Evolutionary conservation across 1,140 invertebrate species (phyloP).

Genomic region (Drosophila trapezifrons): DNA sequence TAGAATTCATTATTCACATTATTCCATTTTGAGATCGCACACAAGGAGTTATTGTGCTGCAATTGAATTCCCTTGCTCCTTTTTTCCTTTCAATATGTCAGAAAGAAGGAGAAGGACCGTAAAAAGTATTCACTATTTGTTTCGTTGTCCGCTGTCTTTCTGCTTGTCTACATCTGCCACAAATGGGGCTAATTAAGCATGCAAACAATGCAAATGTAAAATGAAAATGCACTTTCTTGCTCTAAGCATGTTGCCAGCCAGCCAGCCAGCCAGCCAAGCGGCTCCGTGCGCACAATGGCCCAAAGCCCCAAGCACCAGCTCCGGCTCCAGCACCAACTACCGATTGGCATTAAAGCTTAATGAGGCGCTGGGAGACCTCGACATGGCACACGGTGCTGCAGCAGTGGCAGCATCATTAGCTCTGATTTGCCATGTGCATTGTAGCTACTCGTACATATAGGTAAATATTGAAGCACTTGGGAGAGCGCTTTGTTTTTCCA

Average conservation of each 20-base stretch:
- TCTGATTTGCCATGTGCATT: constrained; percentile 38
- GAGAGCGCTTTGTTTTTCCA: constrained; percentile 8
- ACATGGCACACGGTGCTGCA: constrained; percentile 21
- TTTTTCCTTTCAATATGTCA: neutral
- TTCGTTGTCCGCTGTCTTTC: neutral
- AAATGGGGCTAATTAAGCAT: constrained; percentile 57
- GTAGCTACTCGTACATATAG: constrained; percentile 12
- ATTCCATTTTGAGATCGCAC: neutral
- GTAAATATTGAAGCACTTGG: constrained; percentile 11
- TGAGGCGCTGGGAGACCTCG: constrained; percentile 46
- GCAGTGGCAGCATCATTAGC: constrained; percentile 52
- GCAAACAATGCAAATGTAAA: constrained; percentile 60
- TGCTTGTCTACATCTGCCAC: constrained; percentile 23
- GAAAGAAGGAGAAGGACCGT: neutral
- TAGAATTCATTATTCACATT: constrained; percentile 7
- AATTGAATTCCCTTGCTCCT: constrained; percentile 2
- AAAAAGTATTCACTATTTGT: constrained; percentile 23
- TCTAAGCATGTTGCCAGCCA: constrained; percentile 40
- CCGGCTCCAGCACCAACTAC: constrained; percentile 14
- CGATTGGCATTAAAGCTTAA: constrained; percentile 68
- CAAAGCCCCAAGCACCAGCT: constrained; percentile 1
- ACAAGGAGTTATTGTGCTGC: neutral
- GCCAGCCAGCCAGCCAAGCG: constrained; percentile 11
- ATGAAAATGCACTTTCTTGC: constrained; percentile 46
- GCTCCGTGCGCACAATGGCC: constrained; percentile 6